phyloP scores from a whole-genome alignment of 2,888 invertebrate species.

The Agrochola lota region DNA sequence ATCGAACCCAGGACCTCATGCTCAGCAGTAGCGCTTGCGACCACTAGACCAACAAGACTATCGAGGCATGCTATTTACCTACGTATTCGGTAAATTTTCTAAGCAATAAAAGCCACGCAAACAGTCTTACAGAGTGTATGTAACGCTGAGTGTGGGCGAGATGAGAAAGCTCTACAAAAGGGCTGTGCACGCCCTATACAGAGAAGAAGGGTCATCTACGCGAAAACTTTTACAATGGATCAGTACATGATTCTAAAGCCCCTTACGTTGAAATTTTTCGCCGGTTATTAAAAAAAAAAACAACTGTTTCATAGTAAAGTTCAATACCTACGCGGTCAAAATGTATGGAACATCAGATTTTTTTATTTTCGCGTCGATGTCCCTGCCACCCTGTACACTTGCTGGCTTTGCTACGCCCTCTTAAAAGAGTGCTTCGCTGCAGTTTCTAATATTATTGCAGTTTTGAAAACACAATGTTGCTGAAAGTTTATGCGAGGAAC shows the following conservation, averaged over 20 bases:
- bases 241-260: too few species aligned
- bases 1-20: too few species aligned
- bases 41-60: too few species aligned
- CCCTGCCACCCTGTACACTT: constrained; percentile 10
- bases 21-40: too few species aligned
- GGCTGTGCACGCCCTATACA: constrained; percentile 10
- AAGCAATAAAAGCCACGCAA: constrained; percentile 22
- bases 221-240: too few species aligned
- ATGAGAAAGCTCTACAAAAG: constrained; percentile 57
- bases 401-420: not conserved
- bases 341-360: too few species aligned
- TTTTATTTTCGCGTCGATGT: too few species aligned
- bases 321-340: too few species aligned
- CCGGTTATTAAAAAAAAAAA: too few species aligned
- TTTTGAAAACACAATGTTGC: not conserved
- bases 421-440: constrained; percentile 10
- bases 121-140: constrained; percentile 20
- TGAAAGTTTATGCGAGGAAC: not conserved
- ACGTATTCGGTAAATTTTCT: constrained; percentile 36
- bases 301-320: too few species aligned
- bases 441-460: constrained; percentile 1
- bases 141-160: constrained; percentile 17
- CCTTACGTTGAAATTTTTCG: too few species aligned
- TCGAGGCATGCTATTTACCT: constrained; percentile 21
- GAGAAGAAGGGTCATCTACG: too few species aligned